Evolutionary conservation across 2,888 invertebrate species (phyloP), one percentile per base, ranked within the genome.

Genomic region (Hartigia nigra): DNA sequence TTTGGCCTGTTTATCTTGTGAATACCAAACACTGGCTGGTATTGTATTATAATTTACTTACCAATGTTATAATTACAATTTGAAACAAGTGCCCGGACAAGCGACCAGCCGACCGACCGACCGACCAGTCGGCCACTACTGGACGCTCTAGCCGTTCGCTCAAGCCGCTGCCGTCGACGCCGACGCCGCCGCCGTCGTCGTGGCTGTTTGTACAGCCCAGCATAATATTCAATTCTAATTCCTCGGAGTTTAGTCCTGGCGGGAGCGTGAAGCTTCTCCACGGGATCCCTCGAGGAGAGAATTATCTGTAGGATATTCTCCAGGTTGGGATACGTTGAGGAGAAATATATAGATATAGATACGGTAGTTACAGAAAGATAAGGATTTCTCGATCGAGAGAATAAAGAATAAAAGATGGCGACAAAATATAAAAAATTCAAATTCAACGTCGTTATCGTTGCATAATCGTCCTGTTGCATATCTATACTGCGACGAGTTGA

Each of bases 11-110:
- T 91, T 91, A 90, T 91, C 91, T 91, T 91, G 84, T 87, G 91
- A 91, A 91, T 91, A 90, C 88, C 89, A 90, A 91, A 90, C 88
- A 90, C 86, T 82, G 83, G 76, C 80, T 83, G 83, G 89, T 88
- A 90, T 91, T 91, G 91, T 91, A 91, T 91, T 91, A 90, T 91
- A 91, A 91, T 91, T 91, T 91, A 91, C 91, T 91, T 91, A 90
- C 90, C 89, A 87, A 89, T 90, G 90, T 90, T 91, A 90, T 91
- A 91, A 91, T 91, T 91, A 91, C 90, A 91, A 91, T 91, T 91
- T 89, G 86, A 88, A 84, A 87, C 55, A 55, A 55, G 55, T 35
- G 35, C 35, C 35, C 35, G 35, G 35, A 87, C 55, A 55, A 55
- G 55, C 9, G 35, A 4, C 35, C 35, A 9, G 35, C 4, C 35